phyloP scores from a whole-genome alignment of 2,113 vertebrate species.

The Typhlomys cinereus region DNA sequence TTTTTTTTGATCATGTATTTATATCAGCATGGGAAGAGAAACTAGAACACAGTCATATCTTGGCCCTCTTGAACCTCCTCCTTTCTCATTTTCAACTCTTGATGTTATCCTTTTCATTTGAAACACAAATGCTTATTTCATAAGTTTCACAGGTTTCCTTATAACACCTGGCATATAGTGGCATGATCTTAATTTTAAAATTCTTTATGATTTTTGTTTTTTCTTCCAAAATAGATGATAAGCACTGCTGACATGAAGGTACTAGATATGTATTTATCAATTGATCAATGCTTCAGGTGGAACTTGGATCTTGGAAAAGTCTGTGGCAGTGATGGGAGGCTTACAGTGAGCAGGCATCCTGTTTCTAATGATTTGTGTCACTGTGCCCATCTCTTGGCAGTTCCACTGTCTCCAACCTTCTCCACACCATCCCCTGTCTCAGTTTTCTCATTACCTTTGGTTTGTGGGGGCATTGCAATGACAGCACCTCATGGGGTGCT shows the following conservation, averaged over 20 bases:
- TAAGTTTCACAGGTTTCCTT: neutral
- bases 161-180: neutral
- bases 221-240: slow-evolving; percentile 4
- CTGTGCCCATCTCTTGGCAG: neutral
- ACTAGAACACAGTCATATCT: too few relatives aligned
- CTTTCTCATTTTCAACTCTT: neutral
- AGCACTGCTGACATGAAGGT: neutral
- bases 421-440: neutral
- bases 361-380: neutral
- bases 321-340: neutral
- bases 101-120: neutral
- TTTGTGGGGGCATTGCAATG: neutral
- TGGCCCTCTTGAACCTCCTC: neutral
- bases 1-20: too few relatives aligned
- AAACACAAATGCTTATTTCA: neutral
- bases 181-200: slow-evolving; percentile 17
- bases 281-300: neutral
- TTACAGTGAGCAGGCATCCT: neutral
- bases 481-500: slow-evolving; percentile 32
- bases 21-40: too few relatives aligned
- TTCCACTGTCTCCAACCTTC: neutral
- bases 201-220: neutral
- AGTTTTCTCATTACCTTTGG: neutral
- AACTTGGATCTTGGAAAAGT: neutral
- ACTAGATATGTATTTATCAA: neutral